Evolutionary conservation across 64 coral and sea anemone genomes (phyloP), one percentile per base, ranked within the genome.

Genomic region (Dendrophyllia cribrosa): DNA sequence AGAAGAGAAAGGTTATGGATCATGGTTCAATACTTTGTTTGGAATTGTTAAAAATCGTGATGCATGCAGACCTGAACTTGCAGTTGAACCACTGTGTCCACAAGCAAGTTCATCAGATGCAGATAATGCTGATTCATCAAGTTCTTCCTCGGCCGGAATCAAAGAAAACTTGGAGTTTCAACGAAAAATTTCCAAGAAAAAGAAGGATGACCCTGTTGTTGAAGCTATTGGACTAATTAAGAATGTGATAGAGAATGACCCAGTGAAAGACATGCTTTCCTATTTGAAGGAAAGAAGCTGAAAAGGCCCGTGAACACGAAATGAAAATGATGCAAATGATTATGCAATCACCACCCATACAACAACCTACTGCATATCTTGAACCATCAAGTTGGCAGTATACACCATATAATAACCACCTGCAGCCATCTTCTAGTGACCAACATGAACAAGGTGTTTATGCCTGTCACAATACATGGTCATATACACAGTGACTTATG

Each of bases 221-320:
- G 71, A 95, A 77, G 93, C 77, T 17, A 44, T 90, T 53, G 9
- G 63, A 0, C 43, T 90, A 15, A 77, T 90, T 8, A 84, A 95
- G 58, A 80, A 53, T 44, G 93, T 61, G 21, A 78, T 86, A 46
- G 43, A 50, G 17, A 90, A 95, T 90, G 71, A 95, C 58, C 78
- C 78, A 15, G 85, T 59, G 26, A 95, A 95, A 77, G 79, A 95
- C 14, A 4, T 95, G 0, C 48, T 90, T 43, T 77, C 47, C 34
- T 90, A 90, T 20, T 85, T 95, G 79, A n/a, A 95, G 85, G 51
- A 78, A 95, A 9, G 70, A 95, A 49, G 53, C 89, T 59, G 13
- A 83, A 23, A 84, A 44, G 63, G 16, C 59, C 0, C 65, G 86
- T 20, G 15, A 73, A 68, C 86, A 94, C 51, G 77, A 94, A 59